Evolutionary conservation across 2,888 invertebrate genomes (phyloP).

Genomic region (Sycophila texana): DNA sequence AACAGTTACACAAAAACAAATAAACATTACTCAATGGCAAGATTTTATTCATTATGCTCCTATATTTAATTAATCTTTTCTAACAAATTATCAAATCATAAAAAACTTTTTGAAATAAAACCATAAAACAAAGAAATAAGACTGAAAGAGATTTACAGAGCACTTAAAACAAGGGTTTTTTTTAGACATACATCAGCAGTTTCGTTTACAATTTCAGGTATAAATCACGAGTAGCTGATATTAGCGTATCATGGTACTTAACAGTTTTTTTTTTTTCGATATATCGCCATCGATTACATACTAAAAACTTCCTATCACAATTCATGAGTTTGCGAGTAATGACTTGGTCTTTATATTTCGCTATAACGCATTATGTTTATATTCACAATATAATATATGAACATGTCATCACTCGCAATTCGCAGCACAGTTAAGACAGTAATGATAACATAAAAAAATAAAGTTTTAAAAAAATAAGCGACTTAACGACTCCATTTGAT

Average conservation of each 20-base stretch:
- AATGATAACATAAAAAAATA: slow-evolving; percentile 38
- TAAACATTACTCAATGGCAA: no score
- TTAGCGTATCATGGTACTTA: slow-evolving; percentile 43
- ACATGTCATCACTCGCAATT: slow-evolving; percentile 53
- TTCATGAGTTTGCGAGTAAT: slow-evolving; percentile 52
- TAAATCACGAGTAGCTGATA: slow-evolving; percentile 43
- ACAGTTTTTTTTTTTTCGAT: slow-evolving; percentile 47
- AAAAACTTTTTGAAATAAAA: background rate
- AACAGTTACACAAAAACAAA: background rate
- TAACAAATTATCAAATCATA: background rate
- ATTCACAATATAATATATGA: slow-evolving; percentile 53
- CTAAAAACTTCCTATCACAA: slow-evolving; percentile 55
- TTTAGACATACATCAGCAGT: slow-evolving; percentile 14
- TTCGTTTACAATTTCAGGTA: slow-evolving; percentile 38
- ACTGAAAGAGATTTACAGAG: no score
- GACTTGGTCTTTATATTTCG: slow-evolving; percentile 42
- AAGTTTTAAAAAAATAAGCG: slow-evolving; percentile 42
- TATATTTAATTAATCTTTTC: background rate
- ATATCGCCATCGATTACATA: slow-evolving; percentile 41
- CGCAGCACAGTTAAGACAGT: slow-evolving; percentile 48
- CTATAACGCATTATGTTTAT: slow-evolving; percentile 40
- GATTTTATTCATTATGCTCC: background rate
- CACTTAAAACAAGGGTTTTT: background rate
- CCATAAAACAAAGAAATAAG: background rate
- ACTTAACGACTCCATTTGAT: slow-evolving; percentile 33